Evolutionary conservation across 2,888 invertebrate genomes (phyloP).

Genomic region (Heliconius cydno): DNA sequence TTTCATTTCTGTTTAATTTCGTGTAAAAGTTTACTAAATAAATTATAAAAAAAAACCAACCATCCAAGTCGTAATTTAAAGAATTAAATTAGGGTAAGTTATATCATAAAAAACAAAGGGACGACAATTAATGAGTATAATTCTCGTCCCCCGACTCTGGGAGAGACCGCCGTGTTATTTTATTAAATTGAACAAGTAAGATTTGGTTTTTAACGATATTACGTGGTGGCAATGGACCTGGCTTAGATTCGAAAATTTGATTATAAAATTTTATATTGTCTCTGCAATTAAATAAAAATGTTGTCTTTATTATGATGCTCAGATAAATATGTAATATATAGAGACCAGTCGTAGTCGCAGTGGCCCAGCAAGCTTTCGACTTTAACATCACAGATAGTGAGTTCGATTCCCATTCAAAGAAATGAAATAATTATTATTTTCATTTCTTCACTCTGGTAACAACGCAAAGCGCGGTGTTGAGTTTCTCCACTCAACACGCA

Average conservation of each 20-base stretch:
- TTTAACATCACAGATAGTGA: too few species aligned
- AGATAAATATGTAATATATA: too few species aligned
- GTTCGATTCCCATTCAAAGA: too few species aligned
- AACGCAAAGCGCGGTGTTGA: too few species aligned
- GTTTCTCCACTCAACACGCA: too few species aligned
- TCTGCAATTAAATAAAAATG: not conserved
- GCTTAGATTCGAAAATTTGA: not conserved
- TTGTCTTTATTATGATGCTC: too few species aligned
- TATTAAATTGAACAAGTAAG: constrained; percentile 15
- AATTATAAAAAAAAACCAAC: constrained; percentile 21
- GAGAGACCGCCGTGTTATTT: constrained; percentile 5
- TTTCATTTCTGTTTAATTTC: constrained; percentile 14
- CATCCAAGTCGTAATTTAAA: constrained; percentile 20
- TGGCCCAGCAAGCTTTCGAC: too few species aligned
- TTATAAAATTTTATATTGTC: not conserved
- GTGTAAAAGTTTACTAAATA: constrained; percentile 4
- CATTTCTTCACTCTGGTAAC: too few species aligned
- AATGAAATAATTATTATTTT: too few species aligned
- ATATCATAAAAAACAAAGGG: constrained; percentile 25
- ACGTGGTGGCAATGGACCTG: not conserved
- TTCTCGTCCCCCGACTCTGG: not conserved
- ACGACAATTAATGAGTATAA: constrained; percentile 29
- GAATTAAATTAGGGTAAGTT: constrained; percentile 24
- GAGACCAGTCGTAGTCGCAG: too few species aligned
- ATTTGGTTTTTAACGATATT: constrained; percentile 16